Evolutionary conservation across 2,113 vertebrate genomes (phyloP).

Genomic region (Aythya baeri): DNA sequence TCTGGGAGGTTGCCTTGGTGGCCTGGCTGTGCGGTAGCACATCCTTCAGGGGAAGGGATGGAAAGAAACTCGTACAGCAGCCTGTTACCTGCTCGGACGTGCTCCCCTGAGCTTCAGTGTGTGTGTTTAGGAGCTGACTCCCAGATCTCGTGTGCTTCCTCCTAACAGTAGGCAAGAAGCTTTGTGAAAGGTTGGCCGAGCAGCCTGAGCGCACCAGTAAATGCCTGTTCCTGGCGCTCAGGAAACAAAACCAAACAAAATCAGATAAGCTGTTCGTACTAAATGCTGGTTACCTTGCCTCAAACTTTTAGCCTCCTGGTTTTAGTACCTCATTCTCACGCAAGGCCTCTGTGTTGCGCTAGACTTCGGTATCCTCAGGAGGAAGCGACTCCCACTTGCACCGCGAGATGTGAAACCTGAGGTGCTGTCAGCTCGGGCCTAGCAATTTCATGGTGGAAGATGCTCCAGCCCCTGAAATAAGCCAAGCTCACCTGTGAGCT

Average conservation of each 20-base stretch:
- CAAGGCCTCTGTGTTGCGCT: background rate
- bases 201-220: accelerated
- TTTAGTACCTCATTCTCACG: background rate
- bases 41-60: background rate
- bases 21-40: background rate
- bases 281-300: background rate
- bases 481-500: background rate
- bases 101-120: accelerated
- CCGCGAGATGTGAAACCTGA: background rate
- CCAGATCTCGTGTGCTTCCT: background rate
- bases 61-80: accelerated
- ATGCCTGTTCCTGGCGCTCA: background rate
- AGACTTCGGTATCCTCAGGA: background rate
- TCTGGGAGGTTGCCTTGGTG: too few species aligned
- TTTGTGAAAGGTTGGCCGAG: background rate
- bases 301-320: background rate
- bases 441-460: background rate
- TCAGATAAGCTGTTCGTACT: background rate
- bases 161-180: background rate
- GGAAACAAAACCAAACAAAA: background rate
- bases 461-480: background rate
- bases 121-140: background rate
- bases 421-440: background rate
- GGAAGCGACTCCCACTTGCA: background rate
- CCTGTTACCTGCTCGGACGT: background rate